Base-by-base conservation (phyloP, 1,140 invertebrate species). In the Drosophila mayri region DNA sequence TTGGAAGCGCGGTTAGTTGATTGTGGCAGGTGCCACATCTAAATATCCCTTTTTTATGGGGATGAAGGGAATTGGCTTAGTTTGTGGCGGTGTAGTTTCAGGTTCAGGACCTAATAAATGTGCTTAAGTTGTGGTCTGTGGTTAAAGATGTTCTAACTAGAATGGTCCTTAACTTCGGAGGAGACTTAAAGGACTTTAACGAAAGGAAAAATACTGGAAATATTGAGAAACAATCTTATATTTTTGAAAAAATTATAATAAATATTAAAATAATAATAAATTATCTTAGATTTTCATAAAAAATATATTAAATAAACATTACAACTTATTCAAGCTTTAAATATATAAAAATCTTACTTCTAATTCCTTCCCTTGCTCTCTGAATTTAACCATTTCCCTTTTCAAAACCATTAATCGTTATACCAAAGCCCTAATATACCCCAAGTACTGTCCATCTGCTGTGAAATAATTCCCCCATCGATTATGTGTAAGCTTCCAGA, bases 1-100 rank as follows among this genome's bases (percentile, higher is more conserved):
- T 68, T 68, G 65, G 65, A 67, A 49, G 35, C 65, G 64, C 44
- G 67, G 50, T 67, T 32, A 68, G 35, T 57, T 68, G 63, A 58
- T 70, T 71, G 64, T 35, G 43, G 66, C 55, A 59, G 52, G 37
- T 60, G 66, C 47, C 65, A 28, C 32, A 41, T 38, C 38, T 67
- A 70, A 70, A 67, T 67, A 66, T 68, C 46, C 46, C 46, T 66
- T 52, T 41, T 68, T 52, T 62, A 64, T 64, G 62, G 57, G 20
- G 28, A 62, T 64, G 16, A 22, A 14, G 62, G 12, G 22, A 22
- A 64, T 64, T 52, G 66, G 47, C 63, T 70, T 18, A 54, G 47
- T 54, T 70, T 18, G 32, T 32, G 32, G 30, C 47, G 67, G 32
- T n/a, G 22, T 67, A 67, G 65, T 68, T 66, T 66, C 20, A 12